Evolutionary conservation across 2,888 invertebrate species (phyloP), one percentile per base, ranked within the genome.

Genomic region (Drosophila engyochracea): DNA sequence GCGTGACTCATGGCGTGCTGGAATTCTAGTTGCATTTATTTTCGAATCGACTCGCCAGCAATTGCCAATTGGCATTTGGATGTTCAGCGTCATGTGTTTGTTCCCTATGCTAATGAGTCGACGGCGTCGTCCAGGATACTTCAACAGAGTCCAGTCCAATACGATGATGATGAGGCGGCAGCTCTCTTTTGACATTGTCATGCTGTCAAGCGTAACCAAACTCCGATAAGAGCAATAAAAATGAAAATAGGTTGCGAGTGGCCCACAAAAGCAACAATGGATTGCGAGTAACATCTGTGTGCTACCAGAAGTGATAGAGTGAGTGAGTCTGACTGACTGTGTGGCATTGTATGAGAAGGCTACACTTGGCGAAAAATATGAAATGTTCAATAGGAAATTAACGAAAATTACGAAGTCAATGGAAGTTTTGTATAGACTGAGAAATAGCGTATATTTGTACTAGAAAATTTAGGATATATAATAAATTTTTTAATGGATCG

Each of bases 191-290:
- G 81, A 83, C 85, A 85, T 85, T 87, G 86, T 79, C 91, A 90
- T 88, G 79, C 85, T 88, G 75, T 91, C 89, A 89, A 86, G 92
- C 91, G 91, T 85, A 90, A 92, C 91, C 85, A 76, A 81, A 89
- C 87, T 92, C 92, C 91, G 91, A 91, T 92, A 91, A 91, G 91
- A 91, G 90, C 80, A 90, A 88, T 91, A 89, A 90, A 91, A 88
- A 70, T 71, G 70, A 71, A 76, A 86, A 81, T 77, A 76, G 90
- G 76, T 79, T 86, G 84, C 77, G 65, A 72, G 81, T 71, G 90
- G 70, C 75, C 64, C 68, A 72, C 68, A 83, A 85, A 70, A 75
- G 87, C 87, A 80, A 80, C 89, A 86, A 76, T 82, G 73, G 68
- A 68, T 51, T 72, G 55, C 25, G 55, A 69, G 69, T 33, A 79